Percentiles rank a stretch among this genome's conserved stretches.
Conservation (phyloP, 30 jellyfish, hydroid and myxozoan genomes). For the Turritopsis dohrnii region DNA sequence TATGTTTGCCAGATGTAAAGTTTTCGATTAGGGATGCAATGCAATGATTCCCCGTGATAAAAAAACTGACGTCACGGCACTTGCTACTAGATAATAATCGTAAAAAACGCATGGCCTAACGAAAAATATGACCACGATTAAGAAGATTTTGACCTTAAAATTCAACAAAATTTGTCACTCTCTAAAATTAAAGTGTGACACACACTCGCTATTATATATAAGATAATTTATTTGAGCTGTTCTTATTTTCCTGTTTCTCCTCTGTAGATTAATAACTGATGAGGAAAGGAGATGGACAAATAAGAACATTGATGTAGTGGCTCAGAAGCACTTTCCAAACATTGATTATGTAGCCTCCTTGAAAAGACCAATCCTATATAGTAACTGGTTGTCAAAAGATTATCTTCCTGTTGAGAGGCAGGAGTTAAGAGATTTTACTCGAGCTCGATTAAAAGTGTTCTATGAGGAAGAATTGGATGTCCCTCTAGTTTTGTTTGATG, state of each 20-base stretch:
- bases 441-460: constrained; percentile 94
- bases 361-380: constrained; percentile 85
- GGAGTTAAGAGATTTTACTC: constrained; percentile 76
- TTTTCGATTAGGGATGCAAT: too few species aligned
- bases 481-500: constrained; percentile 89
- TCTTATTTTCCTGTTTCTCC: too few species aligned
- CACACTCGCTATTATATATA: too few species aligned
- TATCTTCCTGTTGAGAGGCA: constrained; percentile 91
- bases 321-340: constrained; percentile 92
- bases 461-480: constrained; percentile 98
- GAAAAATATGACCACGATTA: too few species aligned
- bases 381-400: constrained; percentile 98
- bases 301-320: constrained; percentile 71
- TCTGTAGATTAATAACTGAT: constrained; percentile 67
- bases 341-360: constrained; percentile 66
- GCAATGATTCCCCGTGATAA: too few species aligned
- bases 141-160: too few species aligned
- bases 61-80: too few species aligned
- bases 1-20: too few species aligned
- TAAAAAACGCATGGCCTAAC: too few species aligned
- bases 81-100: too few species aligned
- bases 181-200: too few species aligned
- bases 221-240: not conserved
- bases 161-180: too few species aligned
- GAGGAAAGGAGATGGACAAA: constrained; percentile 97